Evolutionary conservation across 2,797 vertebrate genomes (phyloP).

Genomic region (Syngnathus rostellatus): DNA sequence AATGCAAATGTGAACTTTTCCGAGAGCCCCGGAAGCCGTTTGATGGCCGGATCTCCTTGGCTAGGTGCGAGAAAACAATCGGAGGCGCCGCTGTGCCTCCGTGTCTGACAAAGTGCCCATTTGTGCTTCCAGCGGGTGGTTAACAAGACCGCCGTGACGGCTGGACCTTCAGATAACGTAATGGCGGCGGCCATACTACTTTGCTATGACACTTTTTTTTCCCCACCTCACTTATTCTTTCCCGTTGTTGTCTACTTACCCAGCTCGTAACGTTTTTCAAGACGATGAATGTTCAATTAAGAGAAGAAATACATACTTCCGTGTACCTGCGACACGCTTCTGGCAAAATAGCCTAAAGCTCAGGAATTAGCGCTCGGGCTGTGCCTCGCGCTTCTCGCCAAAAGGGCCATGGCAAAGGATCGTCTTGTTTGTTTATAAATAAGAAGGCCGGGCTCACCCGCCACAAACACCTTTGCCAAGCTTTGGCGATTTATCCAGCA

Average conservation of each 20-base stretch:
- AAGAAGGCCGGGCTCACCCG: neutral
- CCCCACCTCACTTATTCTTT: neutral
- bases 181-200: slow-evolving; percentile 22
- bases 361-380: too few relatives aligned
- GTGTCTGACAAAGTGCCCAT: slow-evolving; percentile 50
- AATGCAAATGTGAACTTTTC: slow-evolving; percentile 74
- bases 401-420: too few relatives aligned
- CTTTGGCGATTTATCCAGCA: neutral
- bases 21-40: slow-evolving; percentile 27
- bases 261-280: too few relatives aligned
- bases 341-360: too few relatives aligned
- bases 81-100: slow-evolving; percentile 17
- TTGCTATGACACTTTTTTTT: neutral
- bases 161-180: slow-evolving; percentile 41
- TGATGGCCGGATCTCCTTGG: slow-evolving; percentile 36
- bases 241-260: neutral
- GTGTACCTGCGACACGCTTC: too few relatives aligned
- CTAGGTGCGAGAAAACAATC: slow-evolving; percentile 43
- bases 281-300: too few relatives aligned
- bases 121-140: slow-evolving; percentile 44
- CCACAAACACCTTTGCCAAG: neutral
- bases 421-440: too few relatives aligned
- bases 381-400: too few relatives aligned
- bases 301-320: too few relatives aligned
- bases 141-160: slow-evolving; percentile 44